Percentiles rank a stretch among this genome's conserved stretches.
Evolutionary conservation across 2,113 vertebrate species (phyloP).

Genomic region (Aptenodytes patagonicus): DNA sequence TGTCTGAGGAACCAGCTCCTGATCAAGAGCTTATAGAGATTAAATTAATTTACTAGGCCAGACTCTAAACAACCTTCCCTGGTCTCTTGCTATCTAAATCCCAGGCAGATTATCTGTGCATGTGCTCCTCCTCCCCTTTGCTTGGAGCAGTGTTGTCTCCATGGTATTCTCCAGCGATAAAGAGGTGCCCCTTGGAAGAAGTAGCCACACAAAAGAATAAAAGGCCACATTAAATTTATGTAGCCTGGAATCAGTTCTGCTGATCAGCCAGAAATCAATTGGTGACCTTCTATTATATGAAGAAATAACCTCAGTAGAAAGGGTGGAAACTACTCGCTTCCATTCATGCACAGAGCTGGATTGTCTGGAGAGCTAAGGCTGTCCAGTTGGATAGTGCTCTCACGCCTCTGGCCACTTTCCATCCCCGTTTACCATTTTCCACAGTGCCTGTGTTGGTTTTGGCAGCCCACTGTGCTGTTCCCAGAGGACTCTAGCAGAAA

Average conservation of each 20-base stretch:
- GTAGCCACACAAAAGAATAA: background rate
- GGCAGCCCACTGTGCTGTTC: background rate
- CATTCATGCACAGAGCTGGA: background rate
- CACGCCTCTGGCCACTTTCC: background rate
- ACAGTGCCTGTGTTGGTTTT: background rate
- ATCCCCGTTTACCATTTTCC: background rate
- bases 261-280: background rate
- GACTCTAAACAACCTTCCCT: background rate
- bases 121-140: background rate
- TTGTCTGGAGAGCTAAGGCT: background rate
- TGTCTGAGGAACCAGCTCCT: background rate
- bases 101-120: background rate
- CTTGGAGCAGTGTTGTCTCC: background rate
- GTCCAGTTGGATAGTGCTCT: background rate
- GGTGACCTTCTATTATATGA: background rate
- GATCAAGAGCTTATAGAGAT: background rate
- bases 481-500: background rate
- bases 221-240: background rate
- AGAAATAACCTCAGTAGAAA: background rate
- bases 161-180: background rate
- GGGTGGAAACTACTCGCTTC: background rate
- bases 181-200: background rate
- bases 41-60: background rate
- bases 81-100: background rate
- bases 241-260: background rate